Base-by-base conservation (phyloP, 2,888 invertebrate genomes). In the Labia minor region DNA sequence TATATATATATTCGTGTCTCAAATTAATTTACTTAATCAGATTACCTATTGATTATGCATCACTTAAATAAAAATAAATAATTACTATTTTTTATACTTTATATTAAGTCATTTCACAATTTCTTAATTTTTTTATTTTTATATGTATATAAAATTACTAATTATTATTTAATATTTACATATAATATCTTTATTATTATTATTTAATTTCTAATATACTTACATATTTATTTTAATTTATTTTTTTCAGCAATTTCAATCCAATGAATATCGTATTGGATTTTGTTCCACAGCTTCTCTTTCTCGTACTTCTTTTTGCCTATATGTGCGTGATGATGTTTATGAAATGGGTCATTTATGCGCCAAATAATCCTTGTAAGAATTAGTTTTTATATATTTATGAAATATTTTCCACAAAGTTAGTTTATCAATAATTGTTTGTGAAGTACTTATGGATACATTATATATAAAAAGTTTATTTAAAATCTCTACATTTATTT, bases 251-350 rank as follows among this genome's bases (percentile, higher is more conserved):
- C 65, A 85, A 89, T 78, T 90, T 88, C 80, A 85, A 83, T 70
- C 83, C 84, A 70, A 79, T 84, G 70, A 86, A 83, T 70, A 85
- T 91, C 70, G 69, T 93, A 68, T 81, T 92, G 72, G 92, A 94
- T 79, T 97, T 96, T 78, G 74, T 96, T 68, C 97, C 97, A 0
- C 94, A 96, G 80, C 76, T 96, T 8, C 73, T 96, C n/a, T 95
- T 98, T 81, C 82, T 97, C 61, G 73, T 86, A 65, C 83, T 89
- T 66, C 82, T 97, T 65, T 98, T 98, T 82, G 87, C 90, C 68
- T 97, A 96, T 81, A 86, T 97, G 85, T 88, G 90, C 21, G 83
- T 90, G 72, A 86, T 96, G 83, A 91, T 97, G 85, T 88, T 96
- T 80, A 86, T 84, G 78, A 97, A 98, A 76, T 97, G 95, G 94